These are phyloP conservation scores for Cryptotis parvus DNA, from an alignment of 2,113 vertebrate genomes.

Conservation along the genomic window DNA sequence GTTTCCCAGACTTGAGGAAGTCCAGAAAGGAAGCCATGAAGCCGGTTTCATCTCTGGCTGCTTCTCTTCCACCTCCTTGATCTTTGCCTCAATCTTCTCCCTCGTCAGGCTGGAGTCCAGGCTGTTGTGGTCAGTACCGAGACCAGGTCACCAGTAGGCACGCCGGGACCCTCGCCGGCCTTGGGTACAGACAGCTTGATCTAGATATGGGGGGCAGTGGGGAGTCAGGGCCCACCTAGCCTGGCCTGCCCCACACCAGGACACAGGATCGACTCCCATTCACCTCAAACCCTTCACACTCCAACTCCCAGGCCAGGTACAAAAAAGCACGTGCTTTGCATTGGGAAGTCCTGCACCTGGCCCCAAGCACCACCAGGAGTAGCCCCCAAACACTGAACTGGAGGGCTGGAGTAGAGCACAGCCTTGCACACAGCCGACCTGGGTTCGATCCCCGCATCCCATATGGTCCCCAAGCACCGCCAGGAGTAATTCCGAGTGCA, in stretches of 20 bases:
- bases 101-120: conserved; percentile 90
- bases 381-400: no score
- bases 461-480: no score
- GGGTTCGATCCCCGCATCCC: no score
- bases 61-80: conserved; percentile 94
- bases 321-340: no score
- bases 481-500: no score
- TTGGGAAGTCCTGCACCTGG: no score
- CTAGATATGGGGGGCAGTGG: conserved; percentile 63
- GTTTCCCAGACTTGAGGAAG: conserved; percentile 95
- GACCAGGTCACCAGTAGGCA: conserved; percentile 63
- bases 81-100: conserved; percentile 93
- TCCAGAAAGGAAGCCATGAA: conserved; percentile 97
- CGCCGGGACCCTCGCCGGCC: conserved; percentile 78
- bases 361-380: no score
- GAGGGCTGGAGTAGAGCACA: no score
- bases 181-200: conserved; percentile 87
- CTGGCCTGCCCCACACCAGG: neutral
- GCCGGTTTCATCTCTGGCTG: conserved; percentile 93
- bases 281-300: no score
- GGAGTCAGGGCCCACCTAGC: neutral
- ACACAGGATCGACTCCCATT: neutral
- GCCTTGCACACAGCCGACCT: no score
- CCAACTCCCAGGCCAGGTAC: no score
- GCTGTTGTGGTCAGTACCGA: conserved; percentile 76